Percentiles rank a stretch among this genome's conserved stretches.
Conservation (phyloP, 2,113 vertebrate genomes). For the Heterotis niloticus region DNA sequence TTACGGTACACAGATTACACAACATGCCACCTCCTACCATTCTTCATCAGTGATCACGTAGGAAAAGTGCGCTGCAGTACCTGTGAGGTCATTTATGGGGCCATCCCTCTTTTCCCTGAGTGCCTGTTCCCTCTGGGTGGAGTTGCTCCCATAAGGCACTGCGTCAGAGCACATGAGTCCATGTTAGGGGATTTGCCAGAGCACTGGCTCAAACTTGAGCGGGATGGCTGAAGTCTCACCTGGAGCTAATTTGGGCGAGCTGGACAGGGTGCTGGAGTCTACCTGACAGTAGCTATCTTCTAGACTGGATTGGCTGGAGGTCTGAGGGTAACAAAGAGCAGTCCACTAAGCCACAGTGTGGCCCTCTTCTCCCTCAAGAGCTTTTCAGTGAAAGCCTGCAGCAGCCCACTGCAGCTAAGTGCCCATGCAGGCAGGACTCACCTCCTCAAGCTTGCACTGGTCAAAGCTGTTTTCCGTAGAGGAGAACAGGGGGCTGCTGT, state of each 20-base stretch:
- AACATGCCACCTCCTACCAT: background rate
- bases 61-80: conserved; percentile 33
- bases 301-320: conserved; percentile 64
- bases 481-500: conserved; percentile 56
- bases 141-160: conserved; percentile 35
- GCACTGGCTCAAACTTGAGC: conserved; percentile 13
- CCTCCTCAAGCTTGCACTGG: conserved; percentile 62
- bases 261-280: conserved; percentile 28
- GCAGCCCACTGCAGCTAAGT: background rate
- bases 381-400: background rate
- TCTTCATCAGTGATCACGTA: too few relatives aligned
- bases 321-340: conserved; percentile 41
- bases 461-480: conserved; percentile 53
- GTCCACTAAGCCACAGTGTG: too few relatives aligned
- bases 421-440: conserved; percentile 40
- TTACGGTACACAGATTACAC: background rate
- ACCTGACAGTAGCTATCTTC: conserved; percentile 58
- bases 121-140: conserved; percentile 31
- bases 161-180: conserved; percentile 31
- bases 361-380: background rate
- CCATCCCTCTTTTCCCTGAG: conserved; percentile 44
- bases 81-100: conserved; percentile 55
- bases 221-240: conserved; percentile 43
- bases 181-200: background rate
- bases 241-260: conserved; percentile 35